Base-by-base conservation (phyloP, 2,797 vertebrate genomes). In the Cyclopterus lumpus region DNA sequence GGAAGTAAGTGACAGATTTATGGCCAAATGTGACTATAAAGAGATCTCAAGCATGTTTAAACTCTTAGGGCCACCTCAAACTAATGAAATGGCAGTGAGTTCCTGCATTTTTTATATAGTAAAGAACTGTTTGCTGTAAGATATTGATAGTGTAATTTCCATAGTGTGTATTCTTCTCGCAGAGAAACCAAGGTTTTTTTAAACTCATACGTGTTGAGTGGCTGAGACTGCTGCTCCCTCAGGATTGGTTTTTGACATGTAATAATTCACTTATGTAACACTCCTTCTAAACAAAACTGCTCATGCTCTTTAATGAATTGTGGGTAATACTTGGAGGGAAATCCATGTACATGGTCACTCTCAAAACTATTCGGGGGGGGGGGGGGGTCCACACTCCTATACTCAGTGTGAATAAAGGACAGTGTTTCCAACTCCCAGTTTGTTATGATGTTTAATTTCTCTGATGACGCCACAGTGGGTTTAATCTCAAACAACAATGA, bases 1-100 rank as follows among this genome's bases (percentile, higher is more conserved):
- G 85, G 87, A 89, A 90, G 73, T 81, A 83, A 53, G 68, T 84
- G 93, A 91, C 86, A 86, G 81, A 90, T 93, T 92, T 92, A 92
- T 67, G 28, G 24, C 48, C 58, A 26, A 67, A 85, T 64, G 65
- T 67, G 70, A 75, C 81, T 70, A 73, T 86, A 87, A 90, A 92
- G 62, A 49, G 81, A 75, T 75, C 66, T 77, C 63, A 66, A 83
- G 85, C 77, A 77, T 77, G 70, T 73, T 84, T 26, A 67, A 76
- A 70, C 62, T 80, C 48, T 74, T 82, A 61, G 61, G 77, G 61
- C 83, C 81, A 86, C 86, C 79, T 81, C 55, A 75, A 67, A 79
- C 66, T 86, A 77, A 91, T 89, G 83, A 83, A 82, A 87, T 40
- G 26, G 54, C 64, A 61, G 61, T 30, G 18, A 83, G 67, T 71